A percentile compares a stretch with the other conserved stretches of the same genome.
Evolutionary conservation across 2,113 vertebrate species (phyloP).

Genomic region (Holacanthus passer): DNA sequence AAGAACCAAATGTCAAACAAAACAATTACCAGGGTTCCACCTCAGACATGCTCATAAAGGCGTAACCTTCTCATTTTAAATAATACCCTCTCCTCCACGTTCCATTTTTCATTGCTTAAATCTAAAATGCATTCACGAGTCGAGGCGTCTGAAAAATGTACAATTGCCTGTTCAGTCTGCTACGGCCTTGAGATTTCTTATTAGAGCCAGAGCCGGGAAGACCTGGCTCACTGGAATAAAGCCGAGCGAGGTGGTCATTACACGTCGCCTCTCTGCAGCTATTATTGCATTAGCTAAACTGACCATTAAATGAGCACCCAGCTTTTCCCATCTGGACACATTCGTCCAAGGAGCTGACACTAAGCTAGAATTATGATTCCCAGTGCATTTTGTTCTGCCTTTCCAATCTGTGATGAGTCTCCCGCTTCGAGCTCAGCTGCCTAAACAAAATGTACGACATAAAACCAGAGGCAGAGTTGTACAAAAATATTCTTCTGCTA

Average conservation of each 20-base stretch:
- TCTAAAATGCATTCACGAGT: constrained; percentile 7
- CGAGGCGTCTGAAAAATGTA: constrained; percentile 51
- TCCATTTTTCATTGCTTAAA: constrained; percentile 16
- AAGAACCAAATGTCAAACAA: constrained; percentile 19
- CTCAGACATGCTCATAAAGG: constrained; percentile 7
- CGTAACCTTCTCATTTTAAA: constrained; percentile 27
- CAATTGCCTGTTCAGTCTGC: constrained; percentile 63
- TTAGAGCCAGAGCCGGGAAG: constrained; percentile 59
- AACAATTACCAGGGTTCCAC: constrained; percentile 7
- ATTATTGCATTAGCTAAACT: constrained; percentile 83
- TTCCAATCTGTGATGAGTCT: constrained; percentile 5
- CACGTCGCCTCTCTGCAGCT: constrained; percentile 62
- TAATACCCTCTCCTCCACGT: background rate
- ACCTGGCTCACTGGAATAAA: constrained; percentile 71
- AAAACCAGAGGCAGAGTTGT: background rate
- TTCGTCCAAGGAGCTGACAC: constrained; percentile 40
- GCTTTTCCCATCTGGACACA: constrained; percentile 69
- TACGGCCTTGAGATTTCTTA: constrained; percentile 63
- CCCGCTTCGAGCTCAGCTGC: constrained; percentile 9
- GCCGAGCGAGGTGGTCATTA: constrained; percentile 71
- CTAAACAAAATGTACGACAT: background rate
- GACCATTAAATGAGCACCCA: constrained; percentile 80
- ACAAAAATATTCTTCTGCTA: background rate
- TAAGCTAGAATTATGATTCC: constrained; percentile 31
- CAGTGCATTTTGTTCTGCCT: constrained; percentile 9